Evolutionary conservation across 1,140 invertebrate species (phyloP), one percentile per base, ranked within the genome.

Genomic region (Pristionchus pacificus): DNA sequence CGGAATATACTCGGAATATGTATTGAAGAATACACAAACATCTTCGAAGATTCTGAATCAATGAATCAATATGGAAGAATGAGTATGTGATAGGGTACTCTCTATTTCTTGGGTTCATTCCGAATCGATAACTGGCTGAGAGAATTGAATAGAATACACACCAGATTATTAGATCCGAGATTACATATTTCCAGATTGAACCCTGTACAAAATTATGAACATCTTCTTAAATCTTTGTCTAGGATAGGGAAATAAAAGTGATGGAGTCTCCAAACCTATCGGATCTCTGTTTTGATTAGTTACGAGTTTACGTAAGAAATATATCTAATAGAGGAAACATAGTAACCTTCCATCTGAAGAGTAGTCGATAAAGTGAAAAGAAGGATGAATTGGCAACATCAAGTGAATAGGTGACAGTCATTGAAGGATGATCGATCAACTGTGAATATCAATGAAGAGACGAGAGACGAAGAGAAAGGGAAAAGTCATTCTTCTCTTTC

Each of bases 1-100:
- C 33, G 79, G 79, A 74, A 79, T 78, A n/a, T 76, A 77, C 31
- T 75, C 72, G 2, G 57, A 62, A 60, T 81, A 80, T n/a, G 80
- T 77, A 61, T 80, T 70, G 38, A 66, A 74, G 57, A 72, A 74
- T 30, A 72, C 61, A 29, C 49, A 66, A 13, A 74, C 13, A 19
- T 60, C 71, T 32, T 74, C 72, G 28, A 74, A 74, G 0, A 74
- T 30, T 61, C 72, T 74, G 70, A 25, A 72, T 72, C 59, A 24
- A 2, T 27, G 30, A 25, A 1, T 33, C 13, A 1, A n/a, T n/a
- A n/a, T n/a, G n/a, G n/a, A n/a, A n/a, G n/a, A n/a, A n/a, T n/a
- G n/a, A n/a, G n/a, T n/a, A n/a, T n/a, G 6, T 29, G 2, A 15
- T 30, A 31, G 38, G 19, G 6, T 49, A 67, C 67, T 60, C 19